Evolutionary conservation across 2,888 invertebrate species (phyloP).

Genomic region (Tenthredo scrophulariae): DNA sequence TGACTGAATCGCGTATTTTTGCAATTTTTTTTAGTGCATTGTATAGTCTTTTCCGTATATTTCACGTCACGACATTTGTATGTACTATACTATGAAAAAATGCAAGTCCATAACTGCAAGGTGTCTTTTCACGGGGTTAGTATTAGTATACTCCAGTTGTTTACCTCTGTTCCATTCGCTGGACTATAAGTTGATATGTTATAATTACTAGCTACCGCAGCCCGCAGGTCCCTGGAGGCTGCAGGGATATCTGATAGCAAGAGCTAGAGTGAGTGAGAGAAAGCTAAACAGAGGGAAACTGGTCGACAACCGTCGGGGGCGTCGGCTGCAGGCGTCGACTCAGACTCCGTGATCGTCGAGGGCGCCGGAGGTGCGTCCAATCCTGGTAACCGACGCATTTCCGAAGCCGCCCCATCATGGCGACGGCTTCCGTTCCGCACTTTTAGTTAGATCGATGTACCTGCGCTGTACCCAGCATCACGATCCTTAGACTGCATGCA

Average conservation of each 20-base stretch:
- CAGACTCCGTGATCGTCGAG: conserved; percentile 42
- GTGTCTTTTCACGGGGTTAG: background rate
- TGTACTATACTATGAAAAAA: background rate
- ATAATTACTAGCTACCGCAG: background rate
- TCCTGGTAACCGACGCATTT: conserved; percentile 34
- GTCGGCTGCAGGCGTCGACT: conserved; percentile 50
- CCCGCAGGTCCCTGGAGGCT: background rate
- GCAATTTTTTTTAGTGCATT: background rate
- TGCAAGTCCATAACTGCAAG: background rate
- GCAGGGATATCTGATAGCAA: conserved; percentile 6
- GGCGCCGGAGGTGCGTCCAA: conserved; percentile 49
- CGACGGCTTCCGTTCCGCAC: conserved; percentile 64
- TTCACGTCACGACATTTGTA: background rate
- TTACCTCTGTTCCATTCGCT: conserved; percentile 2
- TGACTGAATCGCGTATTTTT: background rate
- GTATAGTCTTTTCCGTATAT: background rate
- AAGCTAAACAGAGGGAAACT: conserved; percentile 31
- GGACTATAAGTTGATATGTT: background rate
- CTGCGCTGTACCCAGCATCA: background rate
- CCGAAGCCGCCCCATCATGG: conserved; percentile 73
- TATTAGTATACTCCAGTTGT: background rate
- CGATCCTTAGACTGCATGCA: background rate
- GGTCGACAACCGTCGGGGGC: conserved; percentile 36
- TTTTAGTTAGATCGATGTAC: conserved; percentile 18
- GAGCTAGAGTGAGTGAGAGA: conserved; percentile 1